Evolutionary conservation across 2,113 vertebrate species (phyloP).

Genomic region (Oncorhynchus kisutch): DNA sequence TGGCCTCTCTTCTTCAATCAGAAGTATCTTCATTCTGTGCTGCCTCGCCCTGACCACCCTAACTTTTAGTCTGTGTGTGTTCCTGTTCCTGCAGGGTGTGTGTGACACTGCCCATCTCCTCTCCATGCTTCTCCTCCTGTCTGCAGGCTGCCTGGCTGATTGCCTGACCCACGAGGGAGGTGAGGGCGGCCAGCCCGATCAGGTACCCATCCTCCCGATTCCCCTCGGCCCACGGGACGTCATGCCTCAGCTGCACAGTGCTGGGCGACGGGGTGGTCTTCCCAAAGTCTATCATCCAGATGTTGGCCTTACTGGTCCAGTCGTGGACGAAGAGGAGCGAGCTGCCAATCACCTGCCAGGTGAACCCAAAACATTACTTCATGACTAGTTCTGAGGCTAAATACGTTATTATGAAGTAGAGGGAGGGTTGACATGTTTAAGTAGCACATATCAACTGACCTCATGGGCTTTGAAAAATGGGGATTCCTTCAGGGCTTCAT

Average conservation of each 20-base stretch:
- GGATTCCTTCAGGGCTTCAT: constrained; percentile 63
- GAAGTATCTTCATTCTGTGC: background rate
- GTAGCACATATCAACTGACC: constrained; percentile 51
- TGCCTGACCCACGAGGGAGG: constrained; percentile 61
- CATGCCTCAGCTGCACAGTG: constrained; percentile 55
- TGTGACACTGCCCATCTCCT: background rate
- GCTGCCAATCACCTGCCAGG: constrained; percentile 75
- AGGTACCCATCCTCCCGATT: constrained; percentile 81
- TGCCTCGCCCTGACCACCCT: background rate
- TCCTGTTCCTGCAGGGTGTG: background rate
- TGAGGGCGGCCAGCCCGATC: constrained; percentile 73
- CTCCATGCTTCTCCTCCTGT: constrained; percentile 21
- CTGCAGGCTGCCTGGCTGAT: constrained; percentile 43
- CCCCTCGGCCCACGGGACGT: constrained; percentile 72
- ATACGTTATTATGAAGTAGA: background rate
- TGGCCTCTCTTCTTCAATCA: background rate
- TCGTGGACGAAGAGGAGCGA: constrained; percentile 80
- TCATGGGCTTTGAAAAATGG: constrained; percentile 76
- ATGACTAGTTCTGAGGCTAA: background rate
- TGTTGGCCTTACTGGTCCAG: constrained; percentile 65
- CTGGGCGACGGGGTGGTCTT: constrained; percentile 70
- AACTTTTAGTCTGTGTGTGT: too few relatives aligned
- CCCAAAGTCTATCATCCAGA: constrained; percentile 86
- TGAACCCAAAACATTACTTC: constrained; percentile 3
- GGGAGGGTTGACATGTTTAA: too few relatives aligned